Percentiles rank a stretch among this genome's conserved stretches.
Evolutionary conservation across 92 coral and sea anemone genomes (phyloP).

Genomic region (Parazoanthus atlanticus): DNA sequence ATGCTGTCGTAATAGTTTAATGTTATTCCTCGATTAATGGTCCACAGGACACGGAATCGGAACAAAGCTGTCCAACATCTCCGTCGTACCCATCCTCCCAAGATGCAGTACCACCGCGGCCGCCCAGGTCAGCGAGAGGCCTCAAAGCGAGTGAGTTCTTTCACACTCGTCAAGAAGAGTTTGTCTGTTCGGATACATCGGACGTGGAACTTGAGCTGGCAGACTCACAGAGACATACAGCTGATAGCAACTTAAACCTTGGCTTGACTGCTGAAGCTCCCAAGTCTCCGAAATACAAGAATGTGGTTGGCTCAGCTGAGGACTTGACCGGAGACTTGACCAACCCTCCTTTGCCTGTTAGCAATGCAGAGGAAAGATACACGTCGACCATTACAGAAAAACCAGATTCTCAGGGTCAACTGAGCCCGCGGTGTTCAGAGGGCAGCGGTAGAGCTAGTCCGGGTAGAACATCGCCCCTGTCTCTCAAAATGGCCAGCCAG

Average conservation of each 20-base stretch:
- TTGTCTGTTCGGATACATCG: background rate
- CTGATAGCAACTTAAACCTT: background rate
- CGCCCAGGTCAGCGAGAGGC: conserved; percentile 5
- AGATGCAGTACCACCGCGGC: background rate
- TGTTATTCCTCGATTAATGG: background rate
- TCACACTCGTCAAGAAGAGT: background rate
- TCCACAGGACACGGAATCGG: conserved; percentile 2
- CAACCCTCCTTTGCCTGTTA: background rate
- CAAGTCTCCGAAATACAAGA: background rate
- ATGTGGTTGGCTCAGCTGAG: background rate
- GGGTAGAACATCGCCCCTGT: background rate
- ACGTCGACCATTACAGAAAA: background rate
- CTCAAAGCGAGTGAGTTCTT: background rate
- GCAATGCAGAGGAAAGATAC: background rate
- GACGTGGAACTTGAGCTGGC: background rate
- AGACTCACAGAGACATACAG: background rate
- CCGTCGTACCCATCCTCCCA: background rate
- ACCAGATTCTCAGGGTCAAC: background rate
- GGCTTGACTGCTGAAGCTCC: background rate
- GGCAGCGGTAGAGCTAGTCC: conserved; percentile 2
- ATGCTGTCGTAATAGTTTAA: background rate
- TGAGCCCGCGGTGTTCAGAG: conserved; percentile 12
- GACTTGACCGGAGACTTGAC: background rate
- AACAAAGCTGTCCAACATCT: conserved; percentile 10
- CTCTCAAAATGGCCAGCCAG: conserved; percentile 20